Evolutionary conservation across 2,797 vertebrate genomes (phyloP).

Genomic region (Tolypeutes matacus): DNA sequence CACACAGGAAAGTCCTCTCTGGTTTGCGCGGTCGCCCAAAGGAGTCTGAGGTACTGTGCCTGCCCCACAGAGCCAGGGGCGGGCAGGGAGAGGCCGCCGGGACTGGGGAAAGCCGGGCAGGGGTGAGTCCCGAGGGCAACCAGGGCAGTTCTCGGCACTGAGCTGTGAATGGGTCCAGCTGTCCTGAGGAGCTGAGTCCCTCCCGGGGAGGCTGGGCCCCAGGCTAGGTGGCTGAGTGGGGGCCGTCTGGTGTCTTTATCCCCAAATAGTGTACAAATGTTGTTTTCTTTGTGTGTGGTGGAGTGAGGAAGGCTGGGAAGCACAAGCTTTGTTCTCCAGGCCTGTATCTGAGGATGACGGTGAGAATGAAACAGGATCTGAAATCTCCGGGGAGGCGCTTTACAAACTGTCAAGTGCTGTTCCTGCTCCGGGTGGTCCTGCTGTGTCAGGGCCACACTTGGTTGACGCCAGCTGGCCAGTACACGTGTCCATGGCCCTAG

Average conservation of each 20-base stretch:
- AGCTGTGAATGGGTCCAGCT: too few species aligned
- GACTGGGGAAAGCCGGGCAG: too few species aligned
- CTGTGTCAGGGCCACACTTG: neutral
- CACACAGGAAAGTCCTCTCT: neutral
- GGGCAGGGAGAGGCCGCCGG: neutral
- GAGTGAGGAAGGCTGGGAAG: neutral
- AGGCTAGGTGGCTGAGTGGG: neutral
- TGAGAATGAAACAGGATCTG: too few species aligned
- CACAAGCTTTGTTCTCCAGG: neutral
- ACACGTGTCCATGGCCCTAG: neutral
- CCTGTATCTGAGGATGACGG: neutral
- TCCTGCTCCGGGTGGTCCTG: too few species aligned
- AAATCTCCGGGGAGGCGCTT: rapidly evolving
- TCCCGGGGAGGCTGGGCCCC: neutral
- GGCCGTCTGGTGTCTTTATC: neutral
- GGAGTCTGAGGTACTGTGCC: neutral
- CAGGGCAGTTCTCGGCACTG: too few species aligned
- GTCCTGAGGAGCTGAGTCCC: neutral
- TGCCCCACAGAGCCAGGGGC: neutral
- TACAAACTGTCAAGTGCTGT: neutral
- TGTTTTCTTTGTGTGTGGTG: neutral
- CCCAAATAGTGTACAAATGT: neutral
- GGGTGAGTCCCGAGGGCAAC: neutral
- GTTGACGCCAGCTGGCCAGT: neutral
- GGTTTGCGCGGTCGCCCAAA: neutral